Evolutionary conservation across 2,888 invertebrate species (phyloP).

Genomic region (Mesorhabditis sp.): DNA sequence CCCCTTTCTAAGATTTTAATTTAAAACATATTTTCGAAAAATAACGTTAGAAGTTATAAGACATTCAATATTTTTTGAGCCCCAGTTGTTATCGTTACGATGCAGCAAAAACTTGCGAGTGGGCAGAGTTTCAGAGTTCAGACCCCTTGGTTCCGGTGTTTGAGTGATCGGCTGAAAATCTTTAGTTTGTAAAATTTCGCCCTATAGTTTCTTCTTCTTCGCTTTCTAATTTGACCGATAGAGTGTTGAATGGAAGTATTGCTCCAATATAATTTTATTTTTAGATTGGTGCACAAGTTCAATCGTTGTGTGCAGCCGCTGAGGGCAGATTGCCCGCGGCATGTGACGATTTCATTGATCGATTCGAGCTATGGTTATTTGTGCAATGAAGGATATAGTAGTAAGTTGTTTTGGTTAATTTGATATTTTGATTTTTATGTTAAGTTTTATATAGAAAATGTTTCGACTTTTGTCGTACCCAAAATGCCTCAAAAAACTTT

Average conservation of each 20-base stretch:
- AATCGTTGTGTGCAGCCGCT: constrained; percentile 51
- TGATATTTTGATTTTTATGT: no score
- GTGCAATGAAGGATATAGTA: constrained; percentile 57
- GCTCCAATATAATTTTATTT: constrained; percentile 7
- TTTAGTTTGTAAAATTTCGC: no score
- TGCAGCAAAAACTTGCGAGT: not conserved
- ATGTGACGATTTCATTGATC: constrained; percentile 56
- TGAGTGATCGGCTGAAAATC: no score
- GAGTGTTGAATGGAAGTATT: not conserved
- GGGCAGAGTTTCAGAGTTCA: no score
- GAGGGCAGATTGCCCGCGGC: constrained; percentile 43
- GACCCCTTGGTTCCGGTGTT: no score
- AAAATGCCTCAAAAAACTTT: no score
- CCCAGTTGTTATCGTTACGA: not conserved
- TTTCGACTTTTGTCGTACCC: no score
- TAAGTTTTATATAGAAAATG: no score
- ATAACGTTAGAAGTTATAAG: not conserved
- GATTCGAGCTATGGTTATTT: constrained; percentile 56
- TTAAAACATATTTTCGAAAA: not conserved
- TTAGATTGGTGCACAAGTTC: constrained; percentile 53
- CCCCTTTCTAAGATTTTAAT: not conserved
- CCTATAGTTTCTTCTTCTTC: no score
- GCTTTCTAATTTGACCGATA: not conserved
- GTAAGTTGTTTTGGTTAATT: constrained; percentile 37
- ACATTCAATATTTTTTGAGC: not conserved